These are phyloP conservation scores for Drosophila putrida DNA, from an alignment of 2,888 invertebrate species.

Conservation along the genomic window DNA sequence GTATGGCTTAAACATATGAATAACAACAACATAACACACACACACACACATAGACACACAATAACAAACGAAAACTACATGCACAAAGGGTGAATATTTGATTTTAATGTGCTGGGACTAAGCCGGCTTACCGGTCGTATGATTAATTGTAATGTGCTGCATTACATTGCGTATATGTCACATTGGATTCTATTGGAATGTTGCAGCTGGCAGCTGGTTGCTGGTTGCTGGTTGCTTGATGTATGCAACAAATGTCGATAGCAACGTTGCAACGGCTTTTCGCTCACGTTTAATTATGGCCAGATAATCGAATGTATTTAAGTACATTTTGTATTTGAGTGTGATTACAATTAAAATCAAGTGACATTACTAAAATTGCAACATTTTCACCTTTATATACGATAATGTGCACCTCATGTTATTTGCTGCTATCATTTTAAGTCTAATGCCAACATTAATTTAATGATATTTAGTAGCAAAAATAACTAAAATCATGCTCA, in stretches of 20 bases:
- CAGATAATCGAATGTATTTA: constrained; percentile 28
- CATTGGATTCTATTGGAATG: constrained; percentile 39
- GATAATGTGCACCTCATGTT: too few relatives aligned
- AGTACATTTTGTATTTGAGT: constrained; percentile 7
- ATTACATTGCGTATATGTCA: constrained; percentile 61
- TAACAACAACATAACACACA: constrained; percentile 24
- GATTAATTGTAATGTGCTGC: constrained; percentile 76
- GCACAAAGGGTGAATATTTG: constrained; percentile 63
- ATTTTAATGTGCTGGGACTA: constrained; percentile 71
- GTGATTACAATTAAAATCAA: not conserved
- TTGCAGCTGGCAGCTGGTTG: constrained; percentile 37
- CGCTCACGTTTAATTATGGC: constrained; percentile 42
- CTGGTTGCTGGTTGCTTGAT: constrained; percentile 33
- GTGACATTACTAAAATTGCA: not conserved
- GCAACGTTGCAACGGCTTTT: constrained; percentile 15
- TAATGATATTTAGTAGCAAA: too few relatives aligned
- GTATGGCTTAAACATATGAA: constrained; percentile 55
- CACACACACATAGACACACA: constrained; percentile 1
- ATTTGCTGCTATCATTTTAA: too few relatives aligned
- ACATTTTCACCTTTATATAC: not conserved
- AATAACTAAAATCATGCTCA: too few relatives aligned
- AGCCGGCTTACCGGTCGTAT: constrained; percentile 74
- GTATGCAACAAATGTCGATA: constrained; percentile 37
- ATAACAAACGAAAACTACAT: constrained; percentile 38
- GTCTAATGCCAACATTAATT: not conserved